Conservation (phyloP, 2,888 invertebrate genomes). For the Caenorhabditis sinica region DNA sequence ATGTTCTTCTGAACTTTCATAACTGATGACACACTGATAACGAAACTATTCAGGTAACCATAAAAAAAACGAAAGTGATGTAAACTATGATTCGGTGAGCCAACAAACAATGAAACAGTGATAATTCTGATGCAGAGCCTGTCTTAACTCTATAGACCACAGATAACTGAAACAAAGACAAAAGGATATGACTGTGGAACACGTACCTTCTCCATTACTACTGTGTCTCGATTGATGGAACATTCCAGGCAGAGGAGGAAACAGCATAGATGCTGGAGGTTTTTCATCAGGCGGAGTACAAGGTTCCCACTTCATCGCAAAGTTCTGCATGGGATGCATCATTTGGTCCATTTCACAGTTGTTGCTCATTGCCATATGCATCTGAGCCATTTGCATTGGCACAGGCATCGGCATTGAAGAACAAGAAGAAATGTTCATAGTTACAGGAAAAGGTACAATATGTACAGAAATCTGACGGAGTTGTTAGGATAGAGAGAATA, state of each 20-base stretch:
- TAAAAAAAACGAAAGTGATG: constrained; percentile 27
- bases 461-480: constrained; percentile 39
- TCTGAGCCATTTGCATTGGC: constrained; percentile 25
- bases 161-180: neutral
- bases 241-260: constrained; percentile 52
- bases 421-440: constrained; percentile 33
- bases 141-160: too few relatives aligned
- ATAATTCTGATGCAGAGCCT: neutral
- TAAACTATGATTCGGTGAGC: neutral
- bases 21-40: constrained; percentile 22
- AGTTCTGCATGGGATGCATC: constrained; percentile 33
- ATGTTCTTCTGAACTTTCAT: constrained; percentile 27
- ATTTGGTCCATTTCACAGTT: constrained; percentile 43
- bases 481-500: constrained; percentile 5
- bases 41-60: constrained; percentile 6
- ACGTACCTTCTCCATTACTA: constrained; percentile 48
- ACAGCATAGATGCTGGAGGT: constrained; percentile 37
- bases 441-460: constrained; percentile 51
- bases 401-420: constrained; percentile 42
- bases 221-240: constrained; percentile 50
- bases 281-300: constrained; percentile 66
- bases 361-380: constrained; percentile 28
- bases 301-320: constrained; percentile 55
- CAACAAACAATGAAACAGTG: neutral
- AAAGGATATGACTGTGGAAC: neutral